phyloP scores from a whole-genome alignment of 1,140 invertebrate species.

The Meloidogyne exigua region DNA sequence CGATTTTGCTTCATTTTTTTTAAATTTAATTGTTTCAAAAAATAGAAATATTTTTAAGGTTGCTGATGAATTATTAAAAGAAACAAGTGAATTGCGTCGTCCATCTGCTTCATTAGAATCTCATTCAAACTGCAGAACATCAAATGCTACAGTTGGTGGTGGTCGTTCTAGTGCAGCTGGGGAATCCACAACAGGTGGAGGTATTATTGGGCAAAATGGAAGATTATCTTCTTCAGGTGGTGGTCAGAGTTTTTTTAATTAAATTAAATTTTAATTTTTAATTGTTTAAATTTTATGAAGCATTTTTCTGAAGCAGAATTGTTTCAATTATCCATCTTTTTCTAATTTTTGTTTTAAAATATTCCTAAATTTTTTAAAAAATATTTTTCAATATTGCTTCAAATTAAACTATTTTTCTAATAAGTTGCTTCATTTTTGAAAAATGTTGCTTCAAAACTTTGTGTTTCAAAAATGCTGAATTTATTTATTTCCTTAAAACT shows the following conservation, averaged over 20 bases:
- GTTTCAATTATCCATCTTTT: no score
- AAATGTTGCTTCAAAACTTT: background rate
- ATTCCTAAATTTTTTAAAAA: no score
- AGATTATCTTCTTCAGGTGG: constrained; percentile 18
- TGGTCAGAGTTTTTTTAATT: background rate
- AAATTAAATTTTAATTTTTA: no score
- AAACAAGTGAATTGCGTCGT: constrained; percentile 56
- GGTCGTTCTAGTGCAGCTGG: constrained; percentile 39
- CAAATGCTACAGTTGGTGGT: constrained; percentile 43
- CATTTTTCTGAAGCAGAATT: no score
- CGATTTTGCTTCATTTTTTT: background rate
- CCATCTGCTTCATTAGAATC: constrained; percentile 51
- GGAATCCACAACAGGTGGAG: constrained; percentile 40
- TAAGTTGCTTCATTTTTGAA: background rate
- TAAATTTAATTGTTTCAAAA: background rate
- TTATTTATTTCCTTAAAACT: background rate
- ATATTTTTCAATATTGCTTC: no score
- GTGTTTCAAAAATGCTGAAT: no score
- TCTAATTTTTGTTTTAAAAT: no score
- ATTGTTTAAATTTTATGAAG: no score
- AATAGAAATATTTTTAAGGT: constrained; percentile 70
- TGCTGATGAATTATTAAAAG: constrained; percentile 67
- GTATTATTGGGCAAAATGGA: constrained; percentile 25
- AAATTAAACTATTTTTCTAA: no score
- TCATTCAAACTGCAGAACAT: constrained; percentile 45